Percentiles rank a stretch among this genome's conserved stretches.
These are phyloP conservation scores for Chymomyza caudatula DNA, from an alignment of 2,888 invertebrate species.

Conservation along the genomic window DNA sequence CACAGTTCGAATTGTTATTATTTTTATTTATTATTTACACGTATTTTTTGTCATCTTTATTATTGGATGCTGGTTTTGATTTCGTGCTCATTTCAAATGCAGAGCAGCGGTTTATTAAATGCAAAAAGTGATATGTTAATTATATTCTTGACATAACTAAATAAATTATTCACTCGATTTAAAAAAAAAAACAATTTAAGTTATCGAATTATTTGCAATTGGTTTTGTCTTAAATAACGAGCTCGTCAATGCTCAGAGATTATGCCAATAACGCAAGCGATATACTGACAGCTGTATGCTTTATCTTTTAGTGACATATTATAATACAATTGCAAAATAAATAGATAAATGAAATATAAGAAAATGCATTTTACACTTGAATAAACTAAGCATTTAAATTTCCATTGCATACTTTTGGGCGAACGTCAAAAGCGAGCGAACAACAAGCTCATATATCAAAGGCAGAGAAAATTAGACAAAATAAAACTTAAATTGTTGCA, in stretches of 20 bases:
- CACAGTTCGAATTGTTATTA: no score
- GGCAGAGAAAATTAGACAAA: slow-evolving; percentile 34
- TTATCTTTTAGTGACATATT: no score
- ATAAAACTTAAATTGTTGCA: slow-evolving; percentile 53
- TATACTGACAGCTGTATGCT: no score
- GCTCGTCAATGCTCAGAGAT: no score
- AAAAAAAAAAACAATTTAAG: no score
- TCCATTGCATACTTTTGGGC: neutral
- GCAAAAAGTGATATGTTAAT: slow-evolving; percentile 4
- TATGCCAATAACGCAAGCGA: no score
- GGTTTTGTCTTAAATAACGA: no score
- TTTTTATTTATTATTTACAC: slow-evolving; percentile 10
- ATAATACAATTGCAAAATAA: no score
- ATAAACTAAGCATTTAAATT: neutral
- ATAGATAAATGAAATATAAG: no score
- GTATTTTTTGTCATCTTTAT: slow-evolving; percentile 6
- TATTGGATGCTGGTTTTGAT: no score
- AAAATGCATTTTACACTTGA: neutral
- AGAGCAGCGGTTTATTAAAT: slow-evolving; percentile 30
- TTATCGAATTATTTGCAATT: no score
- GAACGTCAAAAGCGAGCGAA: neutral
- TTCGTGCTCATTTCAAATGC: slow-evolving; percentile 29
- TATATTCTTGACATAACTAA: neutral
- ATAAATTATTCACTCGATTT: no score
- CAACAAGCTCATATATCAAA: neutral